These are phyloP conservation scores for Euschistus heros DNA, from an alignment of 1,140 invertebrate species.

Conservation along the genomic window DNA sequence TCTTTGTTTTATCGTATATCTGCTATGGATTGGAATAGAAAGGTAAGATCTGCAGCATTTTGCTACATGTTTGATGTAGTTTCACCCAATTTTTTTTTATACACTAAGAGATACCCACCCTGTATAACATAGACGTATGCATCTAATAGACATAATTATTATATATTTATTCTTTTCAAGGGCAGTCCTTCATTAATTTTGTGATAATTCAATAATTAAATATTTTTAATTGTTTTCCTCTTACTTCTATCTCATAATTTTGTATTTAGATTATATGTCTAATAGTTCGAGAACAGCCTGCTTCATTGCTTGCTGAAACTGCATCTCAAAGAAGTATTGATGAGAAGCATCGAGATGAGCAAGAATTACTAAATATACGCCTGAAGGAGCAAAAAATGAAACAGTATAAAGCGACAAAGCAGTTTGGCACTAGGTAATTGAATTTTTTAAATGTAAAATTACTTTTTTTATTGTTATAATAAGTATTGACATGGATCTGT, in stretches of 20 bases:
- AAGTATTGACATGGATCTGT: constrained; percentile 1
- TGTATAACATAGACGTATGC: too few species aligned
- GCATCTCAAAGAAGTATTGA: constrained; percentile 60
- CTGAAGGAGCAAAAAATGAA: constrained; percentile 50
- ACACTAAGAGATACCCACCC: too few species aligned
- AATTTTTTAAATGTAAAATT: background rate
- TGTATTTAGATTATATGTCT: constrained; percentile 53
- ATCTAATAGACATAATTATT: too few species aligned
- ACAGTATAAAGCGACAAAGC: constrained; percentile 51
- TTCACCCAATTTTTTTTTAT: too few species aligned
- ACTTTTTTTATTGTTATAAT: background rate
- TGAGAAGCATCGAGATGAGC: constrained; percentile 74
- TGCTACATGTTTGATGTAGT: too few species aligned
- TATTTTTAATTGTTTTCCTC: background rate
- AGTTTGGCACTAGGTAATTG: constrained; percentile 49
- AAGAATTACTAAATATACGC: constrained; percentile 56
- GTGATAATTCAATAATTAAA: too few species aligned
- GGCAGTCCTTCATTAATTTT: too few species aligned
- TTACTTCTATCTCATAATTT: background rate
- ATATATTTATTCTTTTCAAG: too few species aligned
- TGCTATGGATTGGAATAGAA: too few species aligned
- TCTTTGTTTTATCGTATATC: too few species aligned
- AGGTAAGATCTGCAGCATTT: too few species aligned
- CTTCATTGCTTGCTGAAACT: constrained; percentile 63
- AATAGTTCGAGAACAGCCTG: constrained; percentile 73